These are phyloP conservation scores for Eumeta japonica DNA, from an alignment of 1,140 invertebrate genomes.

Conservation along the genomic window DNA sequence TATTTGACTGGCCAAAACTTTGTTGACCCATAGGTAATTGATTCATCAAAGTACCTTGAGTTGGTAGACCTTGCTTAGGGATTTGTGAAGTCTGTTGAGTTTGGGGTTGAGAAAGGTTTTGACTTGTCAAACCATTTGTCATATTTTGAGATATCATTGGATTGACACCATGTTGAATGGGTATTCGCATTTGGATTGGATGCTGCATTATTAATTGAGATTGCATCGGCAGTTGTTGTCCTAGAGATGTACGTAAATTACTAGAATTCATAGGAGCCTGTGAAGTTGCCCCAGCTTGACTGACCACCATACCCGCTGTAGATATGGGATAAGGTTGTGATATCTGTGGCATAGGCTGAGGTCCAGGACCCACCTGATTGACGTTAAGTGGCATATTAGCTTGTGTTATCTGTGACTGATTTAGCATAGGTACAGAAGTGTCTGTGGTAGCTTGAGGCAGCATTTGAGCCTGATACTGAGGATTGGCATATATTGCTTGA, in stretches of 20 bases:
- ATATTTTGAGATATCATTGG: constrained; percentile 34
- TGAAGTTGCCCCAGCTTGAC: constrained; percentile 21
- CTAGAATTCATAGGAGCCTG: constrained; percentile 29
- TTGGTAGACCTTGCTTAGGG: constrained; percentile 33
- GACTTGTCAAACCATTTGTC: constrained; percentile 25
- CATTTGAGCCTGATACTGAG: constrained; percentile 44
- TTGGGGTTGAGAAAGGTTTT: constrained; percentile 24
- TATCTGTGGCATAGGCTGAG: constrained; percentile 40
- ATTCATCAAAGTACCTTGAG: constrained; percentile 33
- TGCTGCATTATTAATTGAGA: constrained; percentile 41
- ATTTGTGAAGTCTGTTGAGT: constrained; percentile 28
- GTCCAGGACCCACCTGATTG: constrained; percentile 28
- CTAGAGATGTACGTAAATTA: constrained; percentile 23
- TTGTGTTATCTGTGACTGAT: constrained; percentile 39
- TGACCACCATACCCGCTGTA: constrained; percentile 25
- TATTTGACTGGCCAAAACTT: constrained; percentile 23
- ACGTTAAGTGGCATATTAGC: constrained; percentile 31
- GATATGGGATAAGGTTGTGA: constrained; percentile 32
- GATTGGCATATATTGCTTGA: constrained; percentile 42
- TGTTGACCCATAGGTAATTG: constrained; percentile 32
- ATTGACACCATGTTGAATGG: constrained; percentile 36
- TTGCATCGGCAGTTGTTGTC: constrained; percentile 31
- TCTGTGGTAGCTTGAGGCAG: constrained; percentile 32
- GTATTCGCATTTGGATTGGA: constrained; percentile 46
- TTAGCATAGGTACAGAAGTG: constrained; percentile 21